Evolutionary conservation across 1,140 invertebrate genomes (phyloP).

Genomic region (Condylostylus longicornis): DNA sequence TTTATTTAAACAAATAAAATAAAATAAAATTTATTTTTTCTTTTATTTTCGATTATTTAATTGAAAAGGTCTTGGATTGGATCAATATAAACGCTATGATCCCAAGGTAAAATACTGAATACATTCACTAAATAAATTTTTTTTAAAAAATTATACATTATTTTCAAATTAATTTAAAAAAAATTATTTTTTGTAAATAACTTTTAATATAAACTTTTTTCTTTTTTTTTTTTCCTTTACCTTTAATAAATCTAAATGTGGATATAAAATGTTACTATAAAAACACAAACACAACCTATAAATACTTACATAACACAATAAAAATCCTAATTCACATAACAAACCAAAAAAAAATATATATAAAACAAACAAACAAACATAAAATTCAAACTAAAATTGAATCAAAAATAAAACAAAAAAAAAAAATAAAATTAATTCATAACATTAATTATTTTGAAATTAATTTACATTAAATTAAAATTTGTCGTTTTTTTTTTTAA

Average conservation of each 20-base stretch:
- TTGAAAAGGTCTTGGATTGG: conserved; percentile 77
- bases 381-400: too few species aligned
- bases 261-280: neutral
- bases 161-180: too few species aligned
- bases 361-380: too few species aligned
- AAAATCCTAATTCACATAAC: too few species aligned
- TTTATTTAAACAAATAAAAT: neutral
- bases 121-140: neutral
- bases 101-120: conserved; percentile 61
- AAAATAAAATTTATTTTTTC: conserved; percentile 7
- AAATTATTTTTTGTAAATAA: neutral
- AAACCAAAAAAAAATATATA: too few species aligned
- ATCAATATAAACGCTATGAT: conserved; percentile 90
- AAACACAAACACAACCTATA: too few species aligned
- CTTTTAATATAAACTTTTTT: neutral
- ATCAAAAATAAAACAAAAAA: too few species aligned
- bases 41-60: conserved; percentile 16
- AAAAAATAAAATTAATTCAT: too few species aligned
- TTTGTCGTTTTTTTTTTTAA: too few species aligned
- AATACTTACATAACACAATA: too few species aligned
- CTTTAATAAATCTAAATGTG: neutral
- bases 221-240: neutral
- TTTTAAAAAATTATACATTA: neutral
- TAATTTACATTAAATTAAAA: too few species aligned
- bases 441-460: too few species aligned